A percentile compares a stretch with the other conserved stretches of the same genome.
Conservation (phyloP, 2,888 invertebrate species). For the Troglohyphantes excavatus region DNA sequence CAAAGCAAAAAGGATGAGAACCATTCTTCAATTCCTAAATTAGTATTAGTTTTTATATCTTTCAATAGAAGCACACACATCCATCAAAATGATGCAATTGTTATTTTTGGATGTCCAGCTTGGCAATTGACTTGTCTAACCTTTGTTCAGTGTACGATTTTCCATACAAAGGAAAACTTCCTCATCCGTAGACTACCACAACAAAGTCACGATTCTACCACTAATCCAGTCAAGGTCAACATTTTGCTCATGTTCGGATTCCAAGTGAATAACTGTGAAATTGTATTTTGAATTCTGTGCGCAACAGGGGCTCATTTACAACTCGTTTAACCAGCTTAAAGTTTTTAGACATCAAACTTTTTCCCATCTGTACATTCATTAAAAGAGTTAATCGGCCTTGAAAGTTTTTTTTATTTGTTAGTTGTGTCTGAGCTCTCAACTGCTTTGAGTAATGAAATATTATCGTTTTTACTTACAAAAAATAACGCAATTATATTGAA, state of each 20-base stretch:
- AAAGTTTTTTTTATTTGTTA: too few species aligned
- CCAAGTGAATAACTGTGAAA: not conserved
- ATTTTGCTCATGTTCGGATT: not conserved
- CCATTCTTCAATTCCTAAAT: too few species aligned
- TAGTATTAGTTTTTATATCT: too few species aligned
- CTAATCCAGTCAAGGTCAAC: conserved; percentile 30
- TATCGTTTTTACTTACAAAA: too few species aligned
- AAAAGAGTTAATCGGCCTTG: too few species aligned
- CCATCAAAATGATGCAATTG: not conserved
- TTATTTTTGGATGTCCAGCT: not conserved
- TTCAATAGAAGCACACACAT: not conserved
- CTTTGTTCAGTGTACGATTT: not conserved
- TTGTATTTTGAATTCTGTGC: not conserved
- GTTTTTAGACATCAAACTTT: not conserved
- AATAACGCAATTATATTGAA: too few species aligned
- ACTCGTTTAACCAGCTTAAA: not conserved
- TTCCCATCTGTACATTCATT: too few species aligned
- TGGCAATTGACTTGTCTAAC: not conserved
- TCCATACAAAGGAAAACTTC: conserved; percentile 36
- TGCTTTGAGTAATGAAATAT: too few species aligned
- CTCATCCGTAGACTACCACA: conserved; percentile 25
- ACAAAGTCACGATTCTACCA: conserved; percentile 35
- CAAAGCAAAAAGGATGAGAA: too few species aligned
- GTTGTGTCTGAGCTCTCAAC: too few species aligned
- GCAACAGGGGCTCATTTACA: not conserved